Evolutionary conservation across 2,797 vertebrate species (phyloP).

Genomic region (Cichlasoma orientale): DNA sequence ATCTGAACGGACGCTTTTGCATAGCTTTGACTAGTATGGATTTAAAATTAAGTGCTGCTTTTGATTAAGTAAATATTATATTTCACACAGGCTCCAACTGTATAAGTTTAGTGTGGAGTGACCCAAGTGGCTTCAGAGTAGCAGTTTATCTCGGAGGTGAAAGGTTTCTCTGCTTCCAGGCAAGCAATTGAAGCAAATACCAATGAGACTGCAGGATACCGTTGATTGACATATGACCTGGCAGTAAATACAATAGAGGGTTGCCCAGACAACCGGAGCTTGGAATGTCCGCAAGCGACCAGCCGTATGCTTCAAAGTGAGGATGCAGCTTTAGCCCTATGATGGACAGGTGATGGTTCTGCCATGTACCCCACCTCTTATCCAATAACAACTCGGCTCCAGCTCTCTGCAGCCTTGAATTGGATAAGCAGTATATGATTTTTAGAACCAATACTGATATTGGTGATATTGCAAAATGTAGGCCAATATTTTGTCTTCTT

Average conservation of each 20-base stretch:
- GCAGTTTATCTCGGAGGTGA: not conserved
- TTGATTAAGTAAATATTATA: too few species aligned
- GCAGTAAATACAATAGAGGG: not conserved
- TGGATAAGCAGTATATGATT: not conserved
- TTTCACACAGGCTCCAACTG: too few species aligned
- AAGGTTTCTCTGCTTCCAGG: not conserved
- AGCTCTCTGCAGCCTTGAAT: not conserved
- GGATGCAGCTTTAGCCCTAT: not conserved
- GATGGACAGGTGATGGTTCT: not conserved
- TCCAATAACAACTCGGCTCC: too few species aligned
- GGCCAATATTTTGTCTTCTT: not conserved
- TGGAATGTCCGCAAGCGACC: not conserved
- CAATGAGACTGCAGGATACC: not conserved
- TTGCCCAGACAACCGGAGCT: not conserved
- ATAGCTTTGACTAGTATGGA: too few species aligned
- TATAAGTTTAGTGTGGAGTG: too few species aligned
- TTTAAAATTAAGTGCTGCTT: too few species aligned
- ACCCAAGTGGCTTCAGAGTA: not conserved
- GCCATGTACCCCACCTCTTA: too few species aligned
- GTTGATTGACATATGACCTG: not conserved
- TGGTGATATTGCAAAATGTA: rapidly evolving
- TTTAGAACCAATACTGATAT: not conserved
- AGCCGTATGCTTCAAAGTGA: not conserved
- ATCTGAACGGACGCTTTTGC: too few species aligned
- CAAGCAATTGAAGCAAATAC: not conserved